Percentiles rank a stretch among this genome's conserved stretches.
These are phyloP conservation scores for Brachypalpus laphriformis DNA, from an alignment of 2,888 invertebrate genomes.

Conservation along the genomic window DNA sequence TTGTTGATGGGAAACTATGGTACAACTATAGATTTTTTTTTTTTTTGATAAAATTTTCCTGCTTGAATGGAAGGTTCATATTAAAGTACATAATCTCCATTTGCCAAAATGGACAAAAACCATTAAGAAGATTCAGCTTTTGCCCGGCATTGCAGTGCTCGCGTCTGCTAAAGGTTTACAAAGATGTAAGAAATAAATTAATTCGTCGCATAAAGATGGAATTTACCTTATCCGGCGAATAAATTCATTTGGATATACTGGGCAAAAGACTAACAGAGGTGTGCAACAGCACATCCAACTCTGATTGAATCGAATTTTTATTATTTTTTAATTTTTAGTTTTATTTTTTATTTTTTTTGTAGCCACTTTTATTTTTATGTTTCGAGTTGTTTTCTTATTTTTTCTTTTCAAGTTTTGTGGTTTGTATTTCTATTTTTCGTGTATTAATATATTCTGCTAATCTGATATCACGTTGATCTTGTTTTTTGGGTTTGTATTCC, in stretches of 20 bases:
- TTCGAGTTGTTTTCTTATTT: slow-evolving; percentile 67
- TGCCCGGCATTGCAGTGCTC: slow-evolving; percentile 77
- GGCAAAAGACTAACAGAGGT: slow-evolving; percentile 81
- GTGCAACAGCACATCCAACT: slow-evolving; percentile 81
- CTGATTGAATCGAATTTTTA: slow-evolving; percentile 79
- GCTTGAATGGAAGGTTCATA: slow-evolving; percentile 79
- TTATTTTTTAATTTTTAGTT: slow-evolving; percentile 75
- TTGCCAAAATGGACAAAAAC: slow-evolving; percentile 83
- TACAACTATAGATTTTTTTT: slow-evolving; percentile 37
- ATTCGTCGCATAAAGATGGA: slow-evolving; percentile 78
- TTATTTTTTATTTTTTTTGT: slow-evolving; percentile 64
- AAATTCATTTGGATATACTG: slow-evolving; percentile 77
- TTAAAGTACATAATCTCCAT: slow-evolving; percentile 83
- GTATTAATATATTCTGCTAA: slow-evolving; percentile 81
- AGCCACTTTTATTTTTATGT: slow-evolving; percentile 56
- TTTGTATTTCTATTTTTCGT: slow-evolving; percentile 75
- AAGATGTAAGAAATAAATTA: slow-evolving; percentile 76
- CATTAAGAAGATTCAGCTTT: slow-evolving; percentile 82
- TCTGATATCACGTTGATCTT: slow-evolving; percentile 79
- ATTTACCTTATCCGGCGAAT: slow-evolving; percentile 79
- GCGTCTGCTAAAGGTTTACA: slow-evolving; percentile 61
- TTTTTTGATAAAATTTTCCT: slow-evolving; percentile 38
- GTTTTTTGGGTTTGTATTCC: slow-evolving; percentile 50
- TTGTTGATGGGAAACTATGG: slow-evolving; percentile 44
- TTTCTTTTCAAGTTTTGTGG: slow-evolving; percentile 67